These are phyloP conservation scores for Barnardius zonarius DNA, from an alignment of 2,113 vertebrate genomes.

Conservation along the genomic window DNA sequence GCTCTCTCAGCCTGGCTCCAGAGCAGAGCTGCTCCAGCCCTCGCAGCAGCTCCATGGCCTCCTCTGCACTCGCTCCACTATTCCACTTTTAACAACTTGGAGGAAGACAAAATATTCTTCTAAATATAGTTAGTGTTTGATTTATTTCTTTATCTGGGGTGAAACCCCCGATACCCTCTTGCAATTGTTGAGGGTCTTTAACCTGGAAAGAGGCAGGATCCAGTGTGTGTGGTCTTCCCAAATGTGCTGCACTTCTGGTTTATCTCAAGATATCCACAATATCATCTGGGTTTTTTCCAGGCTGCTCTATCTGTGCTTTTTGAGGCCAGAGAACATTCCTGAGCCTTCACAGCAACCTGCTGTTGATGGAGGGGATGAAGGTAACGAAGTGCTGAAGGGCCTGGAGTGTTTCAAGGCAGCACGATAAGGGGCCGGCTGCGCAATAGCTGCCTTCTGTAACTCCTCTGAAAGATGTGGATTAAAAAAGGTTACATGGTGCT, in stretches of 20 bases:
- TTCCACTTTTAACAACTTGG: neutral
- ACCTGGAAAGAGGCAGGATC: neutral
- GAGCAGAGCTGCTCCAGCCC: neutral
- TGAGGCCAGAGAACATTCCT: neutral
- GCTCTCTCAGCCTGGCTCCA: neutral
- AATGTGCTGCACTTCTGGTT: neutral
- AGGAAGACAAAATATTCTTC: neutral
- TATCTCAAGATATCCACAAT: neutral
- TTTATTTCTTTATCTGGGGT: neutral
- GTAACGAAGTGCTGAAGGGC: neutral
- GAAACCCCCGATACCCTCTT: neutral
- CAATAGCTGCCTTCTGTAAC: neutral
- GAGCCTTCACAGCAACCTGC: neutral
- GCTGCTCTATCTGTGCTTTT: neutral
- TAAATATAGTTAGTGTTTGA: neutral
- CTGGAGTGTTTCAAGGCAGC: neutral
- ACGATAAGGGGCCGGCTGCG: neutral
- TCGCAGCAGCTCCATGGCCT: neutral
- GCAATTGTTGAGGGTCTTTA: fast-evolving
- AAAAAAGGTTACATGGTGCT: neutral
- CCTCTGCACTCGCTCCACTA: neutral
- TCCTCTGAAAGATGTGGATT: neutral
- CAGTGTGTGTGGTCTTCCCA: neutral
- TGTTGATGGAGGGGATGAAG: neutral
- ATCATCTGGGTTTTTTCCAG: neutral